Evolutionary conservation across 2,113 vertebrate species (phyloP), one percentile per base, ranked within the genome.

Genomic region (Thryonomys swinderianus): DNA sequence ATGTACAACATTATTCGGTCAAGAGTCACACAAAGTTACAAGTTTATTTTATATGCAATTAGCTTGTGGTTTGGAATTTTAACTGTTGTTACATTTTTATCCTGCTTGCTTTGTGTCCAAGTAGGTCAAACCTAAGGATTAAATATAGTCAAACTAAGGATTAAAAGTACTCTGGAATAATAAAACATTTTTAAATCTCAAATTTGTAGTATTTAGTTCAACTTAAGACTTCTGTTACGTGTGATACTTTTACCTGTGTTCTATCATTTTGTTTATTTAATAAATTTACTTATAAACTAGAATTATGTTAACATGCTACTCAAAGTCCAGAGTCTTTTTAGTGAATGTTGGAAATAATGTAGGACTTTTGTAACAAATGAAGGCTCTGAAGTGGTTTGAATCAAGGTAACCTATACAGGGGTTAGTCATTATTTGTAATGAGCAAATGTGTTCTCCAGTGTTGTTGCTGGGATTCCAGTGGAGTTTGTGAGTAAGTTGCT

Each of bases 21-120:
- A 90, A 25, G 17, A 88, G 57, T 88, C 85, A 74, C 10, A 78
- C 25, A 69, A 2, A 53, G 45, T 92, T 96, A 40, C 67, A 89
- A 74, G 59, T 83, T 91, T 95, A 88, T 91, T 91, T 95, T 85
- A 62, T 82, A 55, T 71, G 30, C 5, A 59, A 57, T 89, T 45
- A 25, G 57, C 23, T 69, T 90, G 61, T 59, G 61, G 21, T 74
- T 94, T 94, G 67, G 48, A 85, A 83, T 88, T 92, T 88, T 85
- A 92, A 89, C 37, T 79, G 71, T 73, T 48, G 45, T 73, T 45
- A 16, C 30, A 34, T 79, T 94, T 51, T 95, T 89, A 64, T 85
- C n/a, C 57, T 71, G 61, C 23, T 20, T 83, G 51, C 61, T 93
- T 90, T 90, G 6, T 90, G 13, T 92, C 27, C 40, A 88, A 48